phyloP scores from a whole-genome alignment of 2,797 vertebrate species.

The Benthosema pterotum region DNA sequence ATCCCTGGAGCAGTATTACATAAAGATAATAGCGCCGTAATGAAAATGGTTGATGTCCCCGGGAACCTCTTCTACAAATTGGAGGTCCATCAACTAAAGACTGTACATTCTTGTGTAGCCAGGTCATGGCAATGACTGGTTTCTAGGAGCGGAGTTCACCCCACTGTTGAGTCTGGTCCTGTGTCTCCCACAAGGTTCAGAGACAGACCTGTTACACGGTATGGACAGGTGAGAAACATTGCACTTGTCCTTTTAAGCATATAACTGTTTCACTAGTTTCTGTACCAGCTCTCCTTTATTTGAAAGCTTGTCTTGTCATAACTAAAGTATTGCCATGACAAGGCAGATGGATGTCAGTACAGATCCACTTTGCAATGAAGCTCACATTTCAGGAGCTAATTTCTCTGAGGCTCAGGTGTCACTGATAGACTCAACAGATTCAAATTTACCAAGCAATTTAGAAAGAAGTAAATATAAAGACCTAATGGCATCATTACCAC shows the following conservation, averaged over 20 bases:
- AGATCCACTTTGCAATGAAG: background rate
- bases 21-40: too few relatives aligned
- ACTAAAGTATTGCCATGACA: background rate
- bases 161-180: conserved; percentile 84
- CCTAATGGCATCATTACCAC: background rate
- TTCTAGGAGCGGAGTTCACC: conserved; percentile 82
- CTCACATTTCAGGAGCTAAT: conserved; percentile 5
- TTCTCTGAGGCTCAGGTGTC: conserved; percentile 4
- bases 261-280: background rate
- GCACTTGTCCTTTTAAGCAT: background rate
- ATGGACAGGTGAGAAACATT: conserved; percentile 86
- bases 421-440: background rate
- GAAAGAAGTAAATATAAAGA: background rate
- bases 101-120: conserved; percentile 67
- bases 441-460: background rate
- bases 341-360: background rate
- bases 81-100: background rate
- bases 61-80: background rate
- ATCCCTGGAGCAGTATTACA: too few relatives aligned
- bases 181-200: conserved; percentile 84
- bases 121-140: conserved; percentile 78
- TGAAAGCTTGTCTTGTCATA: background rate
- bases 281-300: background rate
- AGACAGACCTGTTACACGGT: conserved; percentile 85
- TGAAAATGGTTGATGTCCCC: too few relatives aligned